Evolutionary conservation across 2,797 vertebrate genomes (phyloP).

Genomic region (Philypnodon macrostomus): DNA sequence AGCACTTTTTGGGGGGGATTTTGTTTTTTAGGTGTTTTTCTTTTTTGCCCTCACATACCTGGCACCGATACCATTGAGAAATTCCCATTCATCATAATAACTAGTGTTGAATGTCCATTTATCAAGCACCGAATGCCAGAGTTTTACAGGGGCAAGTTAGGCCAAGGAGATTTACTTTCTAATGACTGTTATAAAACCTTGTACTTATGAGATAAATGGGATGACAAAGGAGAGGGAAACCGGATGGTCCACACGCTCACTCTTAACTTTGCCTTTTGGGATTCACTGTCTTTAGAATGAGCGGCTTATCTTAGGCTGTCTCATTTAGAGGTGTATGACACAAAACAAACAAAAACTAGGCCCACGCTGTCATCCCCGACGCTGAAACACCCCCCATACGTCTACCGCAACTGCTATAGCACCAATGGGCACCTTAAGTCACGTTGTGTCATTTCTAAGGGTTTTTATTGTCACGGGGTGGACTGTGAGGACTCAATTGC

Average conservation of each 20-base stretch:
- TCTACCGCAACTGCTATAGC: no score
- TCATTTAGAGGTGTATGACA: no score
- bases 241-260: conserved; percentile 21
- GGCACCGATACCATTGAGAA: conserved; percentile 63
- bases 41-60: conserved; percentile 43
- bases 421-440: no score
- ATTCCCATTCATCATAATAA: conserved; percentile 81
- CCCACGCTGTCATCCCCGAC: no score
- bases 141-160: conserved; percentile 49
- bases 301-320: no score
- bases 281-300: conserved; percentile 23
- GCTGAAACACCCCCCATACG: no score
- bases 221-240: conserved; percentile 37
- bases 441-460: no score
- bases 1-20: conserved; percentile 60
- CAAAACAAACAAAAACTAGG: no score
- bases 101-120: conserved; percentile 76
- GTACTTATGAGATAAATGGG: conserved; percentile 61
- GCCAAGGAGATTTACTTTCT: conserved; percentile 58
- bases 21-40: conserved; percentile 17
- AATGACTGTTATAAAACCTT: conserved; percentile 55
- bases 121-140: conserved; percentile 61
- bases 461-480: no score
- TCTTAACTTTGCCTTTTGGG: not conserved
- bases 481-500: no score